A percentile compares a stretch with the other conserved stretches of the same genome.
These are phyloP conservation scores for Osmerus mordax DNA, from an alignment of 2,113 vertebrate species.

Conservation along the genomic window DNA sequence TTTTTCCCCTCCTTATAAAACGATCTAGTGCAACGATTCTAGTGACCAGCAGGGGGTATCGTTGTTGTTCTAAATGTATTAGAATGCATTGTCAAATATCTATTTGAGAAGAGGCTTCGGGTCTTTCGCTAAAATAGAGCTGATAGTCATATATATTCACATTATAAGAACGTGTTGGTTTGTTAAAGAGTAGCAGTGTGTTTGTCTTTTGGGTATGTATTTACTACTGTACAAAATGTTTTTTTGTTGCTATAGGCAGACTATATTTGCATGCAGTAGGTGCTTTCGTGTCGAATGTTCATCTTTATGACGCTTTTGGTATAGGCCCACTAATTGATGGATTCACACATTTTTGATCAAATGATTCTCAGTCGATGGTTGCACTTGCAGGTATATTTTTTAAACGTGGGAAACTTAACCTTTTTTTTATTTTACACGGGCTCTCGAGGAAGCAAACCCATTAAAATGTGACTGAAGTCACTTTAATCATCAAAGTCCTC, in stretches of 20 bases:
- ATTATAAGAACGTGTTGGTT: too few species aligned
- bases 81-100: neutral
- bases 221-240: too few species aligned
- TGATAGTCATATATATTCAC: too few species aligned
- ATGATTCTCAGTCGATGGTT: neutral
- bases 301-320: too few species aligned
- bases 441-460: constrained; percentile 46
- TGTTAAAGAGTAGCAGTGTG: too few species aligned
- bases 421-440: constrained; percentile 29
- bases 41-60: constrained; percentile 55
- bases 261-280: too few species aligned
- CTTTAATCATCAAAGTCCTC: constrained; percentile 56
- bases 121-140: too few species aligned
- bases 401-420: neutral
- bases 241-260: too few species aligned
- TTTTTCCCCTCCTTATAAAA: constrained; percentile 11
- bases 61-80: constrained; percentile 45
- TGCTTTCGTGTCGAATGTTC: too few species aligned
- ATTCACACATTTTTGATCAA: neutral
- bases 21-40: constrained; percentile 7
- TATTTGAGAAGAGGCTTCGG: too few species aligned
- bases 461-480: constrained; percentile 68
- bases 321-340: neutral
- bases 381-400: neutral
- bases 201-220: too few species aligned